phyloP scores from a whole-genome alignment of 2,113 vertebrate species.

The Crotophaga sulcirostris region DNA sequence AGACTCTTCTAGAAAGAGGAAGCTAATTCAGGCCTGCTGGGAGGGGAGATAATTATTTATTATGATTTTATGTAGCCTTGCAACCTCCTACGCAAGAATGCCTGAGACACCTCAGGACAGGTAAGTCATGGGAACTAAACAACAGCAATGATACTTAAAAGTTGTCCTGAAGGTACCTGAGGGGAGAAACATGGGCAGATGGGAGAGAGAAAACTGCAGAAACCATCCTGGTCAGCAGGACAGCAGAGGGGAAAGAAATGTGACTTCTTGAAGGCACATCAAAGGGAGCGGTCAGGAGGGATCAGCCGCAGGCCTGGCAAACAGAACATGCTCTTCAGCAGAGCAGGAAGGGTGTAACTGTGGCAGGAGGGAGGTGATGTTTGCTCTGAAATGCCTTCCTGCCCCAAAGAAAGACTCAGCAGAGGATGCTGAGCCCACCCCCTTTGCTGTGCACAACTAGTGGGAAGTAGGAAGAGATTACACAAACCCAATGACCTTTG shows the following conservation, averaged over 20 bases:
- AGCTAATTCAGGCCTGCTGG: conserved; percentile 15
- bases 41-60: neutral
- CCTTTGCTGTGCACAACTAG: neutral
- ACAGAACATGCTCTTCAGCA: neutral
- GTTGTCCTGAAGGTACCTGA: neutral
- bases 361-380: neutral
- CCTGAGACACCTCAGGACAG: neutral
- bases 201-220: neutral
- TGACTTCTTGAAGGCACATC: neutral
- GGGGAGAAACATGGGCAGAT: neutral
- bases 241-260: neutral
- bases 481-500: neutral
- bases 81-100: neutral
- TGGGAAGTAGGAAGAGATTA: neutral
- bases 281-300: neutral
- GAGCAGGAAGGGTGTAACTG: neutral
- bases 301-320: neutral
- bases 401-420: neutral
- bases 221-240: neutral
- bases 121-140: neutral
- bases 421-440: neutral
- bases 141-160: neutral
- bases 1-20: conserved; percentile 44
- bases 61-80: neutral
- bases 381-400: neutral